These are phyloP conservation scores for Elegia similella DNA, from an alignment of 2,888 invertebrate genomes.

Conservation along the genomic window DNA sequence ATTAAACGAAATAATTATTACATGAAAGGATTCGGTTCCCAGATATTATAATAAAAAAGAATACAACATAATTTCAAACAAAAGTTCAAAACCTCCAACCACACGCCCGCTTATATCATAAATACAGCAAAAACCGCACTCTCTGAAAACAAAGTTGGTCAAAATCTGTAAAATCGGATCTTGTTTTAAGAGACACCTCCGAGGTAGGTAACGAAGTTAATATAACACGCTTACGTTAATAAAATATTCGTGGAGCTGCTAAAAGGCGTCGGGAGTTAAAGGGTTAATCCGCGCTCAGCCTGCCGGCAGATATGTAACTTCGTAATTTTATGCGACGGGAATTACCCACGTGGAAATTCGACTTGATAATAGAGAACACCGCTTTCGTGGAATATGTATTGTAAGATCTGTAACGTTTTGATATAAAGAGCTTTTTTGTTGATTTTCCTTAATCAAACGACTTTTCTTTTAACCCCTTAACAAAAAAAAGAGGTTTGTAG, in stretches of 20 bases:
- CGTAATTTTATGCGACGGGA: conserved; percentile 17
- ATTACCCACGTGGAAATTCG: conserved; percentile 5
- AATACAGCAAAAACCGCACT: conserved; percentile 11
- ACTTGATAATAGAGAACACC: conserved; percentile 3
- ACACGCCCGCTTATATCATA: background rate
- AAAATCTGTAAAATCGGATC: conserved; percentile 39
- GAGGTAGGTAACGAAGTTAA: conserved; percentile 48
- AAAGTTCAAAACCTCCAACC: background rate
- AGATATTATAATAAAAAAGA: too few relatives aligned
- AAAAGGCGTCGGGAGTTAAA: conserved; percentile 17
- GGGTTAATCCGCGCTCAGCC: conserved; percentile 17
- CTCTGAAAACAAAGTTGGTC: conserved; percentile 14
- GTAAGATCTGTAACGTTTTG: background rate
- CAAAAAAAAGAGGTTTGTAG: too few relatives aligned
- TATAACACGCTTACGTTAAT: conserved; percentile 55
- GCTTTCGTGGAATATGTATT: background rate
- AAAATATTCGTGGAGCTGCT: conserved; percentile 50
- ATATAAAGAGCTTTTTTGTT: background rate
- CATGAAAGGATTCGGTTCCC: too few relatives aligned
- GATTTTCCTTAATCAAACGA: too few relatives aligned
- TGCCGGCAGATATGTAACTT: conserved; percentile 17
- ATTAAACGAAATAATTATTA: too few relatives aligned
- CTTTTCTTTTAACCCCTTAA: too few relatives aligned
- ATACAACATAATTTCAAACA: background rate
- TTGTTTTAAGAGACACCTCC: conserved; percentile 38